Base-by-base conservation (phyloP, 2,888 invertebrate species). In the Prenolepis imparis region DNA sequence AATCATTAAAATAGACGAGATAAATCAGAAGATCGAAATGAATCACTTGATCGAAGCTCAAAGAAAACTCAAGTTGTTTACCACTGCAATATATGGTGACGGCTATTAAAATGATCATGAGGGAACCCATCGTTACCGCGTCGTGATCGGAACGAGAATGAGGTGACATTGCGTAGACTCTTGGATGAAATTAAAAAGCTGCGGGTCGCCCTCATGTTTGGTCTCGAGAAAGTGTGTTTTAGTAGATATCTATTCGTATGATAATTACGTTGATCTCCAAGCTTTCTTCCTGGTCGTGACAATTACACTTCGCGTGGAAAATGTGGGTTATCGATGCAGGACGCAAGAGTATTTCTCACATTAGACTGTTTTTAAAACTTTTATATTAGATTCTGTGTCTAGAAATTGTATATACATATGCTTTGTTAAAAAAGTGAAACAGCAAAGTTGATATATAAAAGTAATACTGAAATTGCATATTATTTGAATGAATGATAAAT, bases 161-260 rank as follows among this genome's bases (percentile, higher is more conserved):
- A 87, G 84, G 84, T 70, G 84, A 87, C 87, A 90, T 57, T 66
- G 15, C 18, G 15, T 28, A 44, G 41, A 24, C 41, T 75, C 52
- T 67, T 66, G 57, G 75, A 81, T 24, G 63, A 86, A 90, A 83
- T 84, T 81, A 66, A 64, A 86, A 85, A 86, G 77, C 84, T 90
- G 90, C 90, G 90, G 90, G 90, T 86, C 48, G 41, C 89, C 90
- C 90, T 36, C 89, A 90, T 90, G 66, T 72, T 83, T 39, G 41
- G 36, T 39, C 28, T 68, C 28, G 90, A 82, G 90, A 90, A 90
- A 90, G 90, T 86, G 59, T 70, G 83, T 86, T 89, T 64, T 55
- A 28, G 52, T 24, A 83, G 86, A 88, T 91, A 91, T 87, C n/a
- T n/a, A n/a, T n/a, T n/a, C 85, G 21, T 70, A 82, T 82, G 82